These are phyloP conservation scores for Lepidochrysops patricia DNA, from an alignment of 2,888 invertebrate species.

Conservation along the genomic window DNA sequence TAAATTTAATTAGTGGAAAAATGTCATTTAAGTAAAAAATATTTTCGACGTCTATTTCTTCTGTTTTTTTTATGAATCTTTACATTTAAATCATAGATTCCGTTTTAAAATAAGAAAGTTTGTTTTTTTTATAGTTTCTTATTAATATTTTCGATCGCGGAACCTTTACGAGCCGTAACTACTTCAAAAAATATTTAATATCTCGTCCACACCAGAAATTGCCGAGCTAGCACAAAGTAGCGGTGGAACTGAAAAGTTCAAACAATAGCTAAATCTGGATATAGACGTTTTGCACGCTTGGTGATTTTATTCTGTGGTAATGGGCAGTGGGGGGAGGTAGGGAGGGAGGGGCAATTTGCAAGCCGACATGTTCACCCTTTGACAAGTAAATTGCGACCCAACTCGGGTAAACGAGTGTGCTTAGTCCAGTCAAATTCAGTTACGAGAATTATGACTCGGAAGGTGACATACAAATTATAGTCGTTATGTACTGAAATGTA, in stretches of 20 bases:
- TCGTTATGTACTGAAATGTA: background rate
- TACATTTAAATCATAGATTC: too few species aligned
- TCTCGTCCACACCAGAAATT: background rate
- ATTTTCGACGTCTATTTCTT: background rate
- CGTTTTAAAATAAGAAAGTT: too few species aligned
- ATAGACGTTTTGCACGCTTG: background rate
- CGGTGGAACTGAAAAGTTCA: background rate
- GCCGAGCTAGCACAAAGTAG: background rate
- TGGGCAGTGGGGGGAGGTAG: background rate
- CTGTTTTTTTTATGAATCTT: too few species aligned
- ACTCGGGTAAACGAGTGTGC: slow-evolving; percentile 5
- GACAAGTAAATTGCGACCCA: slow-evolving; percentile 4
- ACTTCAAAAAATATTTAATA: background rate
- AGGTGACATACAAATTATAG: background rate
- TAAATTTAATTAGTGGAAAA: background rate
- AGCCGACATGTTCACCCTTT: slow-evolving; percentile 11
- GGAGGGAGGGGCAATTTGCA: slow-evolving; percentile 6
- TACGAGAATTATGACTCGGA: background rate
- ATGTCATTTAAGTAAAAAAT: background rate
- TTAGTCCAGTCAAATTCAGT: slow-evolving; percentile 7
- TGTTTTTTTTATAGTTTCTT: too few species aligned
- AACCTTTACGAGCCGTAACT: too few species aligned
- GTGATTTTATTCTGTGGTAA: slow-evolving; percentile 11
- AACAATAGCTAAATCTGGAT: background rate
- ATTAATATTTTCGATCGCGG: too few species aligned